Conservation (phyloP, 2,888 invertebrate genomes). For the Mactromeris polynyma region DNA sequence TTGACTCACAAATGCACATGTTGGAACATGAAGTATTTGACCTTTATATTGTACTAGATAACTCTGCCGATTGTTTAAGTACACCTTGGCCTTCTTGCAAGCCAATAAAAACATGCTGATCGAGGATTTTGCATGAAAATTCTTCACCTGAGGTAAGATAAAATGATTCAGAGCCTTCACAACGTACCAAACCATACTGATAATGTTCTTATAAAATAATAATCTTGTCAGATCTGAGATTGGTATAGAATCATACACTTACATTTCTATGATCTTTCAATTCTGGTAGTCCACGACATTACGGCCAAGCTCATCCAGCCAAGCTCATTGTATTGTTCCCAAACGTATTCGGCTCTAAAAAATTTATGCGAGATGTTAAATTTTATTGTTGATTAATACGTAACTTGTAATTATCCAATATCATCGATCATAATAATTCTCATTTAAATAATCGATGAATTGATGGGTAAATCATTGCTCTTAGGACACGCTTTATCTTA, state of each 20-base stretch:
- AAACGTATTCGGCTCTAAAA: neutral
- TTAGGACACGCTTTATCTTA: neutral
- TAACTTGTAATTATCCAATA: neutral
- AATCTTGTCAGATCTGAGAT: neutral
- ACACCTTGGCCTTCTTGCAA: neutral
- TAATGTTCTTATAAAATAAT: neutral
- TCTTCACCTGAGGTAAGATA: neutral
- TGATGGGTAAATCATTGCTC: neutral
- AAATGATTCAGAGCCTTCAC: neutral
- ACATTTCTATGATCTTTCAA: too few relatives aligned
- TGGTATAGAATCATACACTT: too few relatives aligned
- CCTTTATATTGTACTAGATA: neutral
- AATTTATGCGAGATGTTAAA: neutral
- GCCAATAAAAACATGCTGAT: neutral
- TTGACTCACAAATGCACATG: neutral
- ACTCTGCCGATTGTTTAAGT: neutral
- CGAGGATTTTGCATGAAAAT: neutral
- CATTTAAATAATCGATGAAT: slow-evolving; percentile 11
- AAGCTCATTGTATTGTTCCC: neutral
- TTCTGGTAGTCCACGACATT: neutral
- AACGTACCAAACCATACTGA: neutral
- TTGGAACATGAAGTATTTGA: neutral
- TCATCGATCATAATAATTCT: neutral
- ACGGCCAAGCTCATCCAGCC: neutral
- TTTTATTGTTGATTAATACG: neutral